Evolutionary conservation across 2,888 invertebrate species (phyloP), one percentile per base, ranked within the genome.

Genomic region (Chironomus riparius): DNA sequence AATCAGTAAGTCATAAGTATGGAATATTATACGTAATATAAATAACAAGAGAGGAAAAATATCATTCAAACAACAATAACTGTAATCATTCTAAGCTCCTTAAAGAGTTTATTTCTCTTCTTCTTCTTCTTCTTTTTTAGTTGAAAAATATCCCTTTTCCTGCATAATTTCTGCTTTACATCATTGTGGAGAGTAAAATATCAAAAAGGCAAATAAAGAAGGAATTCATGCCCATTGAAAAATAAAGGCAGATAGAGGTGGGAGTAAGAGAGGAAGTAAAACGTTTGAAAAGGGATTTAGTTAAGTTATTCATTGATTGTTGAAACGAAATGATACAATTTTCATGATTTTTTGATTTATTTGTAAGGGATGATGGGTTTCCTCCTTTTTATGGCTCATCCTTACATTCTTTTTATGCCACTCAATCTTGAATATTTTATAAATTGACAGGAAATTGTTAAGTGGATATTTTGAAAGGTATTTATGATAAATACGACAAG

Each of bases 61-160:
- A n/a, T 50, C 13, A 50, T 50, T 50, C 50, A 50, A 15, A 56
- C 15, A 56, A 65, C 65, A 65, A 65, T 65, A 65, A 65, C 18
- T 65, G 65, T 65, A 65, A 65, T 65, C 65, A 65, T 65, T 65
- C 65, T 65, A 65, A 65, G 65, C 65, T 24, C 13, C 65, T 65
- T 65, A 65, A 65, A 65, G 21, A 65, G 22, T 24, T 65, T 65
- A 12, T 56, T 50, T 50, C 13, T 13, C n/a, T n/a, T 50, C 13
- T 50, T 10, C n/a, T 28, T 28, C 28, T 28, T 6, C 2, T 10
- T 38, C 10, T 10, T 38, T 38, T n/a, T 38, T 38, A 10, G 38
- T 38, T 38, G 38, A 38, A 38, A 38, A 38, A 38, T 38, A 38
- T 38, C 38, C 38, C 10, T 38, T 38, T 38, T 38, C 38, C 38